Evolutionary conservation across 2,888 invertebrate species (phyloP).

Genomic region (Pandemis cinnamomeana): DNA sequence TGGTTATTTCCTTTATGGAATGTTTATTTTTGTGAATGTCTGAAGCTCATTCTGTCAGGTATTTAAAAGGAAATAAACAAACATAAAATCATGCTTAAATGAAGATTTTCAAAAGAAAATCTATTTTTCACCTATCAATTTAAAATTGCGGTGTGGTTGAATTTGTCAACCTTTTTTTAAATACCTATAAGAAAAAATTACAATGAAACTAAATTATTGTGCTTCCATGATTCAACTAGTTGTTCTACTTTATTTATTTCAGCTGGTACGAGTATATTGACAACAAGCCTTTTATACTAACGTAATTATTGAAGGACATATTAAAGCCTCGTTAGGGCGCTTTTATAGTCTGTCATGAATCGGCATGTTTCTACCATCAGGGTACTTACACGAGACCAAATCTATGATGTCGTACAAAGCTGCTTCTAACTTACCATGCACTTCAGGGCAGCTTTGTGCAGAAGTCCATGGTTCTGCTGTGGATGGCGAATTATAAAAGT

Average conservation of each 20-base stretch:
- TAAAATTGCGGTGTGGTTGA: neutral
- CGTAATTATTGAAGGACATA: neutral
- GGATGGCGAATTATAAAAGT: neutral
- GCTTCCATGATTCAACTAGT: neutral
- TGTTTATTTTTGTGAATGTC: neutral
- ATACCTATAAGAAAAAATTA: neutral
- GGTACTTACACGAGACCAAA: neutral
- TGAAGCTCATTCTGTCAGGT: neutral
- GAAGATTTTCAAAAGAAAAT: no score
- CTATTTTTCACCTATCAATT: neutral
- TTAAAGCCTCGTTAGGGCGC: neutral
- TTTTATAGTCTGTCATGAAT: neutral
- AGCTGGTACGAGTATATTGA: no score
- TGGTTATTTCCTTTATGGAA: neutral
- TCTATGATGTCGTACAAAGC: neutral
- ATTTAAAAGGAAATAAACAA: no score
- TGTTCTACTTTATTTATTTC: neutral
- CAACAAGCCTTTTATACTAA: neutral
- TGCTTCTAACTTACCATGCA: neutral
- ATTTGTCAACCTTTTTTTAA: neutral
- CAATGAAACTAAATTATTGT: neutral
- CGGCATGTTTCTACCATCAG: neutral
- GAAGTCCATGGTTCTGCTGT: neutral
- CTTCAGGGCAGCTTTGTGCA: neutral
- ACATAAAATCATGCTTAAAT: no score